These are phyloP conservation scores for Diogma glabrata DNA, from an alignment of 2,888 invertebrate species.

Conservation along the genomic window DNA sequence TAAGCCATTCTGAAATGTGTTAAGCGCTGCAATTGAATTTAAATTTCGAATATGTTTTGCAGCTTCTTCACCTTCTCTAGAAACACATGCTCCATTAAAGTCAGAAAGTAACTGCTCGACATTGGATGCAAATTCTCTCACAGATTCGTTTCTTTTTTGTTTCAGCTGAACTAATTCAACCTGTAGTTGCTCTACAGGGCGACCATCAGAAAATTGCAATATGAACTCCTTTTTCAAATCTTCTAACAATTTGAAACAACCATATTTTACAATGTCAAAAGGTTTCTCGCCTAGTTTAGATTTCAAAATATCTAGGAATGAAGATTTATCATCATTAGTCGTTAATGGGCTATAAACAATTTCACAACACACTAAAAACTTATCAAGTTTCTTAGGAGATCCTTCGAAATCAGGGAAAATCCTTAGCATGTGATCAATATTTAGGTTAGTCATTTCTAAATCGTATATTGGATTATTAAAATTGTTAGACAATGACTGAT, in stretches of 20 bases:
- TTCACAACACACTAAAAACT: no score
- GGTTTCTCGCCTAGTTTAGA: background rate
- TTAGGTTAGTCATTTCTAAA: no score
- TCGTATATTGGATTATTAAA: no score
- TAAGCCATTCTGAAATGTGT: background rate
- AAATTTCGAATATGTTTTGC: background rate
- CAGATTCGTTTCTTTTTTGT: no score
- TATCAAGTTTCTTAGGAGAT: no score
- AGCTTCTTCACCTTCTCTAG: background rate
- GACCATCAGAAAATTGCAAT: background rate
- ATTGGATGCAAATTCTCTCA: no score
- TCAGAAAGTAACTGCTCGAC: background rate
- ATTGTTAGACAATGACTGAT: no score
- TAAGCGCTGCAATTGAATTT: background rate
- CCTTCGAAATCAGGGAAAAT: no score
- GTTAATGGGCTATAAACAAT: no score
- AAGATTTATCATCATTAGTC: no score
- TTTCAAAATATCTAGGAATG: no score
- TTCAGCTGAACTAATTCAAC: background rate
- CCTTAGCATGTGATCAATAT: no score
- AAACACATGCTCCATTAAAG: background rate
- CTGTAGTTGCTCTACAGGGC: background rate
- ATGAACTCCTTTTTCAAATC: background rate
- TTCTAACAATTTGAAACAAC: background rate
- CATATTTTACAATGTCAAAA: background rate